phyloP scores from a whole-genome alignment of 2,888 invertebrate species.

The Euproctis similis region DNA sequence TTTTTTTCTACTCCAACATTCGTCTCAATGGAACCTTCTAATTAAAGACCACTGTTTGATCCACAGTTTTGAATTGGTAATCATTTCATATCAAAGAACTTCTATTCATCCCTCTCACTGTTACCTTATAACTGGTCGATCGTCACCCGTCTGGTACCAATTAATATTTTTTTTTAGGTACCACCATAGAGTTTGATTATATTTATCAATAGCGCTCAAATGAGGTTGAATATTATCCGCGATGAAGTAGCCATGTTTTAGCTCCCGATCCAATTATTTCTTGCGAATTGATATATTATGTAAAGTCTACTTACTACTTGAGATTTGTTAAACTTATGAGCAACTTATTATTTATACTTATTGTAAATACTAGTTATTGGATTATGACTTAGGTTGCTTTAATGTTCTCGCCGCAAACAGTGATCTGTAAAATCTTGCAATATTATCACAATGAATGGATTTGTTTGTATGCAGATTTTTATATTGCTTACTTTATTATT shows the following conservation, averaged over 20 bases:
- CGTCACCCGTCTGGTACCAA: slow-evolving; percentile 37
- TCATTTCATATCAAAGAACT: slow-evolving; percentile 62
- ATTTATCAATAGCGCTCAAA: slow-evolving; percentile 9
- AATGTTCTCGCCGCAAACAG: no score
- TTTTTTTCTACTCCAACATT: slow-evolving; percentile 26
- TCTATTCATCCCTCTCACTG: slow-evolving; percentile 39
- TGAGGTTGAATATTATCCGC: slow-evolving; percentile 8
- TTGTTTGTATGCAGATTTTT: no score
- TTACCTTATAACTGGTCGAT: slow-evolving; percentile 21
- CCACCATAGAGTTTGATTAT: slow-evolving; percentile 11
- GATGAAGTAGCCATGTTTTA: no score
- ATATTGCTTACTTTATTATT: neutral
- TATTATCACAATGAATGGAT: no score
- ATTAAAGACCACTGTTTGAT: slow-evolving; percentile 54
- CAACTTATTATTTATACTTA: no score
- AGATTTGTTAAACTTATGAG: no score
- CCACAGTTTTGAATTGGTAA: slow-evolving; percentile 65
- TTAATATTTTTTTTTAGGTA: slow-evolving; percentile 35
- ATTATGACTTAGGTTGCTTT: no score
- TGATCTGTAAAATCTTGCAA: no score
- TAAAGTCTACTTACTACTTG: no score
- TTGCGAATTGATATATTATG: no score
- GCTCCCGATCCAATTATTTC: no score
- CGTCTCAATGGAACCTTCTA: slow-evolving; percentile 45
- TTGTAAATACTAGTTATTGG: no score